Evolutionary conservation across 1,140 invertebrate genomes (phyloP), one percentile per base, ranked within the genome.

Genomic region (Araneus ventricosus): DNA sequence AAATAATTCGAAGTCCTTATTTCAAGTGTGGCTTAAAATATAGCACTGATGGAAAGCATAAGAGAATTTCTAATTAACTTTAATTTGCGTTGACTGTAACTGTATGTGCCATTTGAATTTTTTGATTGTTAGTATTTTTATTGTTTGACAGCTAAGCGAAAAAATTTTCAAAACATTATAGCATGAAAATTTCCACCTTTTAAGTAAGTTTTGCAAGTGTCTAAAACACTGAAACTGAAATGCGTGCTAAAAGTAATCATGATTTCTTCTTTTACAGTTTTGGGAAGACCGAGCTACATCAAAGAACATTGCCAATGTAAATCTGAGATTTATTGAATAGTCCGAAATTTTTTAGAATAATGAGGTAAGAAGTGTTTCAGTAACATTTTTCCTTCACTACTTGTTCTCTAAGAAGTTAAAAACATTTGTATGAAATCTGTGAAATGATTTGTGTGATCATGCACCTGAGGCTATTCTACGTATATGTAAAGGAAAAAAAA

Each of bases 61-160:
- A 45, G 41, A 8, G 0, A 52, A 52, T 52, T 52, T 52, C 1
- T 52, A 14, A 1, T 17, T 52, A 52, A 52, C 10, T 8, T 1
- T 4, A n/a, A 3, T 17, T 52, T 52, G 20, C 6, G 17, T n/a
- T 67, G 27, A 52, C 52, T 45, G 84, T 52, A 86, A 86, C 84
- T 30, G 84, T 57, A 10, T 59, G 8, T 17, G 14, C 41, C 22
- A 86, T 86, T 57, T 24, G 20, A 86, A 85, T 86, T 52, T 86
- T 86, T 57, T 86, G 24, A 86, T 86, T 59, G 41, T 67, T 80
- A 80, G 39, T 52, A 86, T 86, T 86, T 86, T 86, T 86, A 86
- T 86, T 86, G 84, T 86, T 86, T 86, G 84, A 86, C 84, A 86
- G 84, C 84, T 30, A 86, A n/a, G 41, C n/a, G 39, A 86, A 52